Evolutionary conservation across 2,797 vertebrate genomes (phyloP).

Genomic region (Syngnathus rostellatus): DNA sequence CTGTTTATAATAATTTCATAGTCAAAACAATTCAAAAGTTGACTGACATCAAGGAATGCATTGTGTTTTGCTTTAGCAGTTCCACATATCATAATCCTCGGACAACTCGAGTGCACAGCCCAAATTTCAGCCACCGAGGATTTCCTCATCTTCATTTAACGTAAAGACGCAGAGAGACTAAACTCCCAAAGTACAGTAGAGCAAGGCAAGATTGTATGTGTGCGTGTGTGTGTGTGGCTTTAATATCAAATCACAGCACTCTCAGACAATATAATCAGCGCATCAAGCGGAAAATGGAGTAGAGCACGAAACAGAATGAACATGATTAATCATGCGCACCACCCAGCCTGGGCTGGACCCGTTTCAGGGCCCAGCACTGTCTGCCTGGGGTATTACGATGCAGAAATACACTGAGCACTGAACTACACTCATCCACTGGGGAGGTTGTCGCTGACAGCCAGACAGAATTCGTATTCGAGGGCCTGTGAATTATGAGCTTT

Average conservation of each 20-base stretch:
- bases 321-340: conserved; percentile 41
- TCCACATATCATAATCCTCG: no score
- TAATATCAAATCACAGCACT: conserved; percentile 27
- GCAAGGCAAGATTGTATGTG: conserved; percentile 5
- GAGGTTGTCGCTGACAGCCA: conserved; percentile 51
- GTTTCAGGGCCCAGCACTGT: conserved; percentile 39
- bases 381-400: conserved; percentile 49
- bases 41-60: no score
- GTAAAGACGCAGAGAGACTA: conserved; percentile 31
- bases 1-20: no score
- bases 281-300: conserved; percentile 31
- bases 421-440: conserved; percentile 43
- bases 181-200: conserved; percentile 17
- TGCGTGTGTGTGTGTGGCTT: conserved; percentile 1
- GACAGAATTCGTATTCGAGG: conserved; percentile 52
- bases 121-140: conserved; percentile 33
- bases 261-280: conserved; percentile 24
- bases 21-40: no score
- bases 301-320: conserved; percentile 25
- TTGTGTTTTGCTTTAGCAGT: no score
- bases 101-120: conserved; percentile 19
- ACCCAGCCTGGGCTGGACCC: conserved; percentile 41
- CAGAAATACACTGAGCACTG: conserved; percentile 34
- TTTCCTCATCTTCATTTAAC: conserved; percentile 21
- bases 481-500: conserved; percentile 57